Evolutionary conservation across 2,113 vertebrate genomes (phyloP), one percentile per base, ranked within the genome.

Genomic region (Bos taurus): DNA sequence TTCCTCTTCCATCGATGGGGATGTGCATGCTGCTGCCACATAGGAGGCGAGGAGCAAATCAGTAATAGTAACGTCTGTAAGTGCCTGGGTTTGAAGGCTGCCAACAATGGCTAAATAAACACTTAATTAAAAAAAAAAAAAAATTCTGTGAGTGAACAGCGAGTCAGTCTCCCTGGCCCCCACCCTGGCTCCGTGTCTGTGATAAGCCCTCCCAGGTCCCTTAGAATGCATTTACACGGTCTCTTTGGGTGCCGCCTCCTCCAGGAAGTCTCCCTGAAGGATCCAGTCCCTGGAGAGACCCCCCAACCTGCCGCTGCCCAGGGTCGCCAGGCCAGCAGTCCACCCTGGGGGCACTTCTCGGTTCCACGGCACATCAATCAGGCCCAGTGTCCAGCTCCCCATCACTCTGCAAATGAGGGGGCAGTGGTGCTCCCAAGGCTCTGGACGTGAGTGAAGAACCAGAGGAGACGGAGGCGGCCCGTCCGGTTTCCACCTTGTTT

Each of bases 1-100:
- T n/a, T 40, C 43, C 62, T 48, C 33, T 3, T 4, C 25, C 14
- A 3, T 2, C 26, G 10, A 12, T 6, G 21, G 46, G 7, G 33
- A 7, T 0, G 0, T 2, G 12, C 2, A 10, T 0, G 26, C 28
- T 6, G 54, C 16, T 0, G 0, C 77, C 33, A 16, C 3, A 6
- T 0, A 13, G 80, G 77, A 60, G 13, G n/a, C 2, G 7, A 62
- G 67, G 86, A 7, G 0, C 6, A 30, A 30, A 40, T 33, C 21
- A 15, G 8, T 16, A 5, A 3, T 6, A 15, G 8, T 13, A 5
- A 2, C 5, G 30, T 52, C 2, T 25, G 4, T 12, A n/a, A 57
- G 36, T 5, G 15, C 15, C 59, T 25, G 78, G n/a, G 40, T 6
- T 3, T 11, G 1, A 2, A 8, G 15, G 89, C 4, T 4, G 46